phyloP scores from a whole-genome alignment of 2,888 invertebrate species.

The Brachyptera putata region DNA sequence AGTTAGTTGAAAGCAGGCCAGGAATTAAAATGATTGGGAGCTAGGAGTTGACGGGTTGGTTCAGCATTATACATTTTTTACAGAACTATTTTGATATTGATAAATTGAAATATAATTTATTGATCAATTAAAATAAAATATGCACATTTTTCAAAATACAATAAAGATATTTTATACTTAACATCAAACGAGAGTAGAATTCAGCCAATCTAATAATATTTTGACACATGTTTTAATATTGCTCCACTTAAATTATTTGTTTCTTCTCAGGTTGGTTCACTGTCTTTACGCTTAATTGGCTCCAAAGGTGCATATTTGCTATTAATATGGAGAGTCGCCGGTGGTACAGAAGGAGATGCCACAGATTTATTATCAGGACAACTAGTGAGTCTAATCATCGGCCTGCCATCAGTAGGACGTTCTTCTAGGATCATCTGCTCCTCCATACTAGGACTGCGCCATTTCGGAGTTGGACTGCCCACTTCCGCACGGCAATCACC shows the following conservation, averaged over 20 bases:
- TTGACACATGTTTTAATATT: neutral
- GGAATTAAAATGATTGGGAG: too few species aligned
- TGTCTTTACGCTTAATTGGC: conserved; percentile 30
- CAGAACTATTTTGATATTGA: too few species aligned
- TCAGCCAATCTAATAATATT: neutral
- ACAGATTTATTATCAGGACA: conserved; percentile 24
- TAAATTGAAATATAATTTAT: too few species aligned
- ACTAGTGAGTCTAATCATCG: conserved; percentile 32
- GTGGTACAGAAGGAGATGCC: conserved; percentile 14
- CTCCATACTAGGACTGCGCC: conserved; percentile 32
- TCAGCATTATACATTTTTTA: too few species aligned
- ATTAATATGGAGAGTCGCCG: conserved; percentile 21
- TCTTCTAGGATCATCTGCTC: conserved; percentile 32
- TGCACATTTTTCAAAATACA: too few species aligned
- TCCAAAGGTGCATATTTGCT: conserved; percentile 33
- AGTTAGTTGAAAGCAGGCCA: too few species aligned
- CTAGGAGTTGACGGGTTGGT: too few species aligned
- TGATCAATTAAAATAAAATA: too few species aligned
- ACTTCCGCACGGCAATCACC: conserved; percentile 31
- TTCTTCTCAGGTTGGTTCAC: conserved; percentile 14
- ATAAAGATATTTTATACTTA: neutral
- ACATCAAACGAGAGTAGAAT: neutral
- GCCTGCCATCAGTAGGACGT: conserved; percentile 31
- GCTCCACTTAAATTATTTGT: neutral
- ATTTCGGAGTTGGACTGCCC: conserved; percentile 34